Evolutionary conservation across 2,888 invertebrate genomes (phyloP), one percentile per base, ranked within the genome.

Genomic region (Synanthedon vespiformis): DNA sequence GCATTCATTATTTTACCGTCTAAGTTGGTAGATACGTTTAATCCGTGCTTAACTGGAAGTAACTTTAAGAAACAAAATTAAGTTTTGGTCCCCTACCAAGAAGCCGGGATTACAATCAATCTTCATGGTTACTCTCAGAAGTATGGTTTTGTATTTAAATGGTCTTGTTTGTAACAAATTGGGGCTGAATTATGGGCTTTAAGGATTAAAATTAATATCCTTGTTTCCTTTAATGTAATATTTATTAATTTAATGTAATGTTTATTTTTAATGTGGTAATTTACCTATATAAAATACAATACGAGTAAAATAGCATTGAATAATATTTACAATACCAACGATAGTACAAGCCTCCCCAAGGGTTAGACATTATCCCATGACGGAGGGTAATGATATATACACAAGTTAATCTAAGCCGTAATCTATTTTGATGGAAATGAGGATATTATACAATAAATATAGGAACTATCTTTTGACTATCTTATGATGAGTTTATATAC

Each of bases 41-140:
- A 80, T 74, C 72, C 69, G 59, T 60, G 67, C 74, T 73, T 71
- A 72, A 65, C 72, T 68, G 66, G 67, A 65, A 70, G 72, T 68
- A 74, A 77, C 72, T 79, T 77, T 73, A 72, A 77, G 78, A 80
- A 80, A 77, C 74, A 70, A 78, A 82, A 79, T 80, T 75, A 77
- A 80, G 78, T 79, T 78, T 74, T 69, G 72, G 72, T 75, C 69
- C 70, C 67, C 67, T 67, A 74, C 74, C 69, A 72, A 71, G 68
- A 68, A 70, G 70, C 69, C 61, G 69, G 78, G 80, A 81, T 82
- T 72, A 80, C 75, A 76, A 75, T 81, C 79, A 80, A 82, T 80
- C 79, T 77, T 63, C 62, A 63, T 65, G 67, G 73, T 76, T 73
- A 72, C 61, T 68, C 64, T 64, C 56, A 60, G 61, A 62, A 62